Conservation (phyloP, 2,797 vertebrate species). For the Nothura maculosa region DNA sequence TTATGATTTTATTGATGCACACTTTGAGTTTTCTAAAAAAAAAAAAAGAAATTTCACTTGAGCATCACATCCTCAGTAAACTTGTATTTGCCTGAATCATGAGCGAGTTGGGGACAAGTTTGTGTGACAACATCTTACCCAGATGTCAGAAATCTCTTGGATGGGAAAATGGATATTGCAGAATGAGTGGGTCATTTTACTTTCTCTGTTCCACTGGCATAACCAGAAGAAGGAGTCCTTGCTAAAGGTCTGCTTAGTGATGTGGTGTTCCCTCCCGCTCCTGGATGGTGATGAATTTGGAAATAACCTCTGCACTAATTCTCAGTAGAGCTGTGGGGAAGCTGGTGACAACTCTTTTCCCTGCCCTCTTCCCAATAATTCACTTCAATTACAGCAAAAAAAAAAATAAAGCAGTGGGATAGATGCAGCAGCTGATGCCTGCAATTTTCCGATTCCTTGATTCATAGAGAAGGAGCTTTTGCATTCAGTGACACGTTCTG, state of each 20-base stretch:
- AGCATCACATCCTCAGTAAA: background rate
- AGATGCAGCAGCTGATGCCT: background rate
- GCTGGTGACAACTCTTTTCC: background rate
- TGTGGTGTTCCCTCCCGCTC: background rate
- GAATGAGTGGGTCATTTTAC: background rate
- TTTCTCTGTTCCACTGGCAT: background rate
- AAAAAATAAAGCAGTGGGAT: background rate
- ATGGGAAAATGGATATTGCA: background rate
- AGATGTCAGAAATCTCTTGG: background rate
- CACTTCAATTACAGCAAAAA: background rate
- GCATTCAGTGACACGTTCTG: background rate
- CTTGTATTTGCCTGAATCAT: background rate
- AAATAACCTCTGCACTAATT: background rate
- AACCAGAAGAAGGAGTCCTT: background rate
- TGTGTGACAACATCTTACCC: background rate
- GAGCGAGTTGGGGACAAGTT: background rate
- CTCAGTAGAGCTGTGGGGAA: background rate
- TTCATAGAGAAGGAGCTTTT: background rate
- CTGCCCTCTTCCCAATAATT: background rate
- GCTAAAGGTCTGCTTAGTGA: conserved; percentile 20
- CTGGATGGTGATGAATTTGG: background rate
- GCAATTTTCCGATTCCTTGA: background rate
- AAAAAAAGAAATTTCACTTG: too few relatives aligned
- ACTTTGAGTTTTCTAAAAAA: background rate
- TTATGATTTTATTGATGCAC: background rate